phyloP scores from a whole-genome alignment of 2,888 invertebrate genomes.

The Cheilosia pagana region DNA sequence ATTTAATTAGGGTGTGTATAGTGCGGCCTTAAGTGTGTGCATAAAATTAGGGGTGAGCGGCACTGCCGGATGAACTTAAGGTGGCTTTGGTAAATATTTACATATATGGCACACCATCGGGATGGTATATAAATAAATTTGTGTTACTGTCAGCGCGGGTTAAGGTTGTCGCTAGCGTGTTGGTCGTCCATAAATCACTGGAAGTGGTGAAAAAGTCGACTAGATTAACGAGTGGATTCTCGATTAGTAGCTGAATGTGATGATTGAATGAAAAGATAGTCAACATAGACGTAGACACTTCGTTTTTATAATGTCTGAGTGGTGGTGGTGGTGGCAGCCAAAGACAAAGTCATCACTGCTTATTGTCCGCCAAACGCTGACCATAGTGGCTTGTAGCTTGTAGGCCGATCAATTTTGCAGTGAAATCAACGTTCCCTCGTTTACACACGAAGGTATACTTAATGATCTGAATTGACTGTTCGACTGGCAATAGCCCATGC shows the following conservation, averaged over 20 bases:
- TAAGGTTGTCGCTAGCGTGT: conserved; percentile 66
- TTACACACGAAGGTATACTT: too few relatives aligned
- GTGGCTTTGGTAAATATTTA: conserved; percentile 56
- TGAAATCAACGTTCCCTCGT: too few relatives aligned
- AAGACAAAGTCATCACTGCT: too few relatives aligned
- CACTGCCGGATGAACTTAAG: conserved; percentile 22
- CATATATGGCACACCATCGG: conserved; percentile 30
- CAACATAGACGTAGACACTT: conserved; percentile 2
- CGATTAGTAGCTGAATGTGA: conserved; percentile 1
- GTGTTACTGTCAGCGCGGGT: conserved; percentile 43
- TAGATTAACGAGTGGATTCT: conserved; percentile 15
- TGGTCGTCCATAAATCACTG: conserved; percentile 47
- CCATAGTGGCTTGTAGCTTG: too few relatives aligned
- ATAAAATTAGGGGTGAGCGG: neutral
- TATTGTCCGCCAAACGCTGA: too few relatives aligned
- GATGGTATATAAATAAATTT: conserved; percentile 20
- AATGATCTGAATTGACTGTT: too few relatives aligned
- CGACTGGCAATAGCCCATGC: too few relatives aligned
- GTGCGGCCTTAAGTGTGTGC: neutral
- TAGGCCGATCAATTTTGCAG: too few relatives aligned
- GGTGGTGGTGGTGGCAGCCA: too few relatives aligned
- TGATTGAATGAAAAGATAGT: conserved; percentile 5
- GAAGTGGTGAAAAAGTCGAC: conserved; percentile 23
- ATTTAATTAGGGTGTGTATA: conserved; percentile 53
- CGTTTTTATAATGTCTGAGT: neutral